Base-by-base conservation (phyloP, 2,797 vertebrate genomes). In the Mus caroli region DNA sequence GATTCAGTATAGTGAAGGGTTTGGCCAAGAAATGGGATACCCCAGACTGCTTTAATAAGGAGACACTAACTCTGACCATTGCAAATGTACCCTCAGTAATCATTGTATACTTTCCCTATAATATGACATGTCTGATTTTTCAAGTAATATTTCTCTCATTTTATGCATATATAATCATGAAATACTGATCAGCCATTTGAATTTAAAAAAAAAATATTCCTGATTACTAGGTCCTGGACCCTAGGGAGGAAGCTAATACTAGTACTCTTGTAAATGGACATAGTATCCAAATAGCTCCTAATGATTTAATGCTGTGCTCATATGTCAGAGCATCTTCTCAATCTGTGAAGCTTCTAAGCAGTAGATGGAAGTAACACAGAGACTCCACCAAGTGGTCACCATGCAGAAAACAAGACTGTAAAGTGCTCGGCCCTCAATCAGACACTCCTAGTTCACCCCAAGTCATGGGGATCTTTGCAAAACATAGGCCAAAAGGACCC, bases 141-240 rank as follows among this genome's bases (percentile, higher is more conserved):
- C 64, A 54, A 28, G 60, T 67, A 24, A 69, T 3, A 34, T 92
- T 88, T 17, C 22, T 80, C 40, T 75, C 17, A 40, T 11, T 17
- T 90, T 96, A 92, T 62, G 20, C 20, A 82, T 50, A 50, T 76
- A 46, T 88, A 6, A 80, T 71, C 24, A 80, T 12, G 1, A 94
- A 28, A 69, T 19, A 84, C 22, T 50, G 52, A 3, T 12, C 91
- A 43, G 3, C 1, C 50, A 90, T 83, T 83, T 90, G 22, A 84
- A 37, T 34, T 56, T 10, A 56, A 77, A 64, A 62, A 71, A 77
- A 64, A 62, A 71, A 71, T 31, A 78, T 71, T 3, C 17, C 26
- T 64, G 64, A 14, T n/a, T 71, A 17, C 6, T 26, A n/a, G n/a
- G 20, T 26, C 13, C 7, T 52, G 14, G 6, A n/a, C 6, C 2